These are phyloP conservation scores for Telenomus remus DNA, from an alignment of 1,140 invertebrate genomes.

Conservation along the genomic window DNA sequence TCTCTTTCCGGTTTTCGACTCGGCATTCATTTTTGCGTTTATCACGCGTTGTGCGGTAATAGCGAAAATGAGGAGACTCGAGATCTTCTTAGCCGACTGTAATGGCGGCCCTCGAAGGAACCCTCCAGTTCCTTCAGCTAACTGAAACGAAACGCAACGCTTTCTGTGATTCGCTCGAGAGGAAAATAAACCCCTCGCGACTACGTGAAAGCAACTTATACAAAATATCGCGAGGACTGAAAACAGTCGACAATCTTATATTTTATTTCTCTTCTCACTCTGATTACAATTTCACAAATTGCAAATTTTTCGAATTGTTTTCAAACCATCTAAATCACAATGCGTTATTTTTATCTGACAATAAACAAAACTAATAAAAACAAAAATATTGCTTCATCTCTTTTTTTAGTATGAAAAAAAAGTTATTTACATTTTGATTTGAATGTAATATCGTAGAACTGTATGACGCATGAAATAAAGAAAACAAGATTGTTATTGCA, in stretches of 20 bases:
- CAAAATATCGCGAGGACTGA: conserved; percentile 52
- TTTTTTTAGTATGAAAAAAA: too few relatives aligned
- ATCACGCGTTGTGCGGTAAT: conserved; percentile 54
- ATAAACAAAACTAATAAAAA: too few relatives aligned
- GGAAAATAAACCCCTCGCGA: conserved; percentile 62
- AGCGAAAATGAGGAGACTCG: conserved; percentile 58
- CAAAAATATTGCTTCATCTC: too few relatives aligned
- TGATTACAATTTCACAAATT: neutral
- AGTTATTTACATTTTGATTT: too few relatives aligned
- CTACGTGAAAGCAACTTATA: conserved; percentile 48
- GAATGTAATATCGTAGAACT: too few relatives aligned
- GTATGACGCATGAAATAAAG: too few relatives aligned
- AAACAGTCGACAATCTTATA: conserved; percentile 45
- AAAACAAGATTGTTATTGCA: too few relatives aligned
- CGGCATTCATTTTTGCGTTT: conserved; percentile 63
- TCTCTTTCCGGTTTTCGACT: conserved; percentile 45
- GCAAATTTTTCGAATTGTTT: too few relatives aligned
- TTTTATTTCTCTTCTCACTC: conserved; percentile 17
- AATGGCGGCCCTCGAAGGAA: conserved; percentile 69
- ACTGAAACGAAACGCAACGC: conserved; percentile 66
- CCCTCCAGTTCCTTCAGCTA: conserved; percentile 65
- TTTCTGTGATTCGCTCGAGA: conserved; percentile 67
- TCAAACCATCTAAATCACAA: too few relatives aligned
- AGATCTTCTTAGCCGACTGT: conserved; percentile 65
- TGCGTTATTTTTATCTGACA: too few relatives aligned